Evolutionary conservation across 2,888 invertebrate species (phyloP).

Genomic region (Drosophila mayaguana): DNA sequence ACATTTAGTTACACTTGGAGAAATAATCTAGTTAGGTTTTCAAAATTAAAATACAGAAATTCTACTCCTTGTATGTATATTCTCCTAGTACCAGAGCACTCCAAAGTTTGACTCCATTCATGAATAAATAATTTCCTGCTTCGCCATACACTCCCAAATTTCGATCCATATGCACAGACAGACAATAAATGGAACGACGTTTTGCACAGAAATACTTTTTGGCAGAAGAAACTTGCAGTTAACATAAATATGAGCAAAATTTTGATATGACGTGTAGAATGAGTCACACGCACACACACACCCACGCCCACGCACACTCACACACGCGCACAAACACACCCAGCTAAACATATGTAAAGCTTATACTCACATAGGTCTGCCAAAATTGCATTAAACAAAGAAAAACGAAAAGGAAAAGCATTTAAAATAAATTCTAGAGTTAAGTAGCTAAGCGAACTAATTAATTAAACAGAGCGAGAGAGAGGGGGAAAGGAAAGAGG

Average conservation of each 20-base stretch:
- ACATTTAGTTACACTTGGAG: background rate
- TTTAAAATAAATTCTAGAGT: conserved; percentile 56
- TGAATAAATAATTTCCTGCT: background rate
- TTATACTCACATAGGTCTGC: conserved; percentile 67
- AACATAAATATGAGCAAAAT: background rate
- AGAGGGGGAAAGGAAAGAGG: conserved; percentile 5
- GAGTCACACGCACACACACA: background rate
- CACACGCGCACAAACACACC: conserved; percentile 15
- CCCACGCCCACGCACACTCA: background rate
- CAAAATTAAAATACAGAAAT: too few species aligned
- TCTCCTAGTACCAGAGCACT: too few species aligned
- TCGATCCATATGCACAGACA: background rate
- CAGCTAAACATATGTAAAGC: conserved; percentile 57
- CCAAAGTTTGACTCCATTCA: background rate
- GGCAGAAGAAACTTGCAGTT: background rate
- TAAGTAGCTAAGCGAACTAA: conserved; percentile 75
- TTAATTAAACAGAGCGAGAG: conserved; percentile 32
- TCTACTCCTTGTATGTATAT: too few species aligned
- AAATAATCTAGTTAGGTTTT: too few species aligned
- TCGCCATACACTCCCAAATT: background rate
- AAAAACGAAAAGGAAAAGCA: conserved; percentile 23
- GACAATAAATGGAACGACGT: conserved; percentile 17
- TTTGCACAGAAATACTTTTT: background rate
- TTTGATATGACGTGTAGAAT: background rate
- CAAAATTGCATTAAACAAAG: conserved; percentile 62